Evolutionary conservation across 2,797 vertebrate genomes (phyloP).

Genomic region (Lutjanus campechanus): DNA sequence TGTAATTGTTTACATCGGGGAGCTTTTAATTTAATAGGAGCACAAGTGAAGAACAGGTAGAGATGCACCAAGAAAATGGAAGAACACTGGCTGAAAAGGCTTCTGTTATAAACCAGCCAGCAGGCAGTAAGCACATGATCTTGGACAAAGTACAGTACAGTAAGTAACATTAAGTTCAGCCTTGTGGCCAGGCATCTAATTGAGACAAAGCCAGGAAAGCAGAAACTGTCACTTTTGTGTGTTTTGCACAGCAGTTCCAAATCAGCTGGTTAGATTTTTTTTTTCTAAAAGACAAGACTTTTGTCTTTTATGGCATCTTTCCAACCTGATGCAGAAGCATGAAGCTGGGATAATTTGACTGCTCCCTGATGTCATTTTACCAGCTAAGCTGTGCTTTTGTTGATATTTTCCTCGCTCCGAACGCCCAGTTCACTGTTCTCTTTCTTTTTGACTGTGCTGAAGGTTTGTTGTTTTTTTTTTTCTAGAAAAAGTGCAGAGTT

Average conservation of each 20-base stretch:
- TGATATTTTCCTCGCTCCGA: background rate
- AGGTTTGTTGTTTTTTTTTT: background rate
- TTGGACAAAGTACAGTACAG: background rate
- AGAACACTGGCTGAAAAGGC: background rate
- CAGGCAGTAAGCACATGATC: background rate
- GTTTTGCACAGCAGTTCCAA: background rate
- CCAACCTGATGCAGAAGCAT: background rate
- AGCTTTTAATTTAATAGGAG: background rate
- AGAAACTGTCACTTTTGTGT: too few relatives aligned
- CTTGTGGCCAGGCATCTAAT: background rate
- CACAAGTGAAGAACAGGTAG: background rate
- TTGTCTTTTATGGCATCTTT: background rate
- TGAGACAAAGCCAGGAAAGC: background rate
- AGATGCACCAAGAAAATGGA: background rate
- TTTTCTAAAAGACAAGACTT: background rate
- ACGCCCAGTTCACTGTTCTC: background rate
- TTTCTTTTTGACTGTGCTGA: background rate
- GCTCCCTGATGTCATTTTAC: background rate
- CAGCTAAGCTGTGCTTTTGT: background rate
- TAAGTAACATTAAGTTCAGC: background rate
- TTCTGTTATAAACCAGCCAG: background rate
- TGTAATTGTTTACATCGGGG: background rate
- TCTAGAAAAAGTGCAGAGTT: background rate
- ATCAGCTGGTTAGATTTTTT: constrained; percentile 5
- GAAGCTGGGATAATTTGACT: background rate